Evolutionary conservation across 1,140 invertebrate species (phyloP).

Genomic region (Capitella teleta): DNA sequence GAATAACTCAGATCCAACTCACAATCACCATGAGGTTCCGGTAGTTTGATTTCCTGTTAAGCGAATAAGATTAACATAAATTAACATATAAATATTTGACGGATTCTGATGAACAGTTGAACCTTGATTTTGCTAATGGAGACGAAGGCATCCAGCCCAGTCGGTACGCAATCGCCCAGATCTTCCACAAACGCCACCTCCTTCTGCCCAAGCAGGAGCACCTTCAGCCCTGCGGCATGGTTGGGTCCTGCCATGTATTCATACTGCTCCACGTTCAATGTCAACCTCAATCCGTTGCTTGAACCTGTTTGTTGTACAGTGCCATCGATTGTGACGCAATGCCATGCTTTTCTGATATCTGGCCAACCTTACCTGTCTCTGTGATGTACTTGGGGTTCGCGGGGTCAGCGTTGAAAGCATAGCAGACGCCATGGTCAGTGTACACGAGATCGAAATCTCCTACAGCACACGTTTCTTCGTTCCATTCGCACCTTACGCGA

Average conservation of each 20-base stretch:
- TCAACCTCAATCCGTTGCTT: slow-evolving; percentile 20
- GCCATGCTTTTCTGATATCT: too few relatives aligned
- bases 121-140: too few relatives aligned
- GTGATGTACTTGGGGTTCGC: background rate
- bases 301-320: too few relatives aligned
- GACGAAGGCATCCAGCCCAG: slow-evolving; percentile 28
- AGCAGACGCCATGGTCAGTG: slow-evolving; percentile 26
- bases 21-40: too few relatives aligned
- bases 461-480: slow-evolving; percentile 14
- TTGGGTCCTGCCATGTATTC: slow-evolving; percentile 32
- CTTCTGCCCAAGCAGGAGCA: slow-evolving; percentile 21
- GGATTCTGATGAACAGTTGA: too few relatives aligned
- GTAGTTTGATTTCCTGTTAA: too few relatives aligned
- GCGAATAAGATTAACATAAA: too few relatives aligned
- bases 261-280: slow-evolving; percentile 32
- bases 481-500: slow-evolving; percentile 27
- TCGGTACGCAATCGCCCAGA: slow-evolving; percentile 25
- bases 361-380: slow-evolving; percentile 16
- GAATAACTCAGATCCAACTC: too few relatives aligned
- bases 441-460: slow-evolving; percentile 18
- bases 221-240: slow-evolving; percentile 25
- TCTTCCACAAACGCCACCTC: slow-evolving; percentile 27
- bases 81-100: too few relatives aligned
- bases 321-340: too few relatives aligned
- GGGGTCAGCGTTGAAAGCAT: slow-evolving; percentile 16